Base-by-base conservation (phyloP, 2,113 vertebrate genomes). In the Xiphophorus maculatus region DNA sequence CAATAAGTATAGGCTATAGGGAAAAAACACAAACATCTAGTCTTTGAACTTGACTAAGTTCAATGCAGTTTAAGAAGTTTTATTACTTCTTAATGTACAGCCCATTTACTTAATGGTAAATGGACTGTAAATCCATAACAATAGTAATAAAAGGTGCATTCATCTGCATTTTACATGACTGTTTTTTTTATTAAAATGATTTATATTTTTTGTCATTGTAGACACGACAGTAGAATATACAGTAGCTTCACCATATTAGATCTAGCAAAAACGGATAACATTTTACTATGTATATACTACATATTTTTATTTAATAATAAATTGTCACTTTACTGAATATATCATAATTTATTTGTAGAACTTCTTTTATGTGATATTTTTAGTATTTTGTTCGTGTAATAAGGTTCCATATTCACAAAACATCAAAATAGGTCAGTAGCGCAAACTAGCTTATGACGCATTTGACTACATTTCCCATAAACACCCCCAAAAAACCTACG, bases 391-490 rank as follows among this genome's bases (percentile, higher is more conserved):
- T 28, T 62, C 1, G 27, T 17, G 4, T 48, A 48, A 19, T 17
- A 48, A 17, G 44, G 15, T 48, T 48, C 4, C 1, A 17, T 17
- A 14, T 44, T 48, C 44, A 48, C 42, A 48, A 48, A 48, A 19
- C 25, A n/a, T 60, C 19, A 30, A 71, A 66, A 1, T 51, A 60
- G 28, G 17, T 58, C 33, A 77, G 65, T 62, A 8, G 15, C 1
- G 15, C 19, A 19, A 61, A 4, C 8, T 71, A 32, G 32, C 61
- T 48, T n/a, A 13, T 51, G 44, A 25, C 0, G 22, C 2, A 1
- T 35, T 14, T 0, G 6, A 80, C 93, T 92, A 87, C 87, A 88
- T 62, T 70, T 90, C 93, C 94, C 93, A 93, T 54, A 84, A 80
- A 19, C 58, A 27, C 30, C 0, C 1, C 32, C 7, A 1, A 5